Evolutionary conservation across 2,797 vertebrate species (phyloP), one percentile per base, ranked within the genome.

Genomic region (Hozukius guyotensis): DNA sequence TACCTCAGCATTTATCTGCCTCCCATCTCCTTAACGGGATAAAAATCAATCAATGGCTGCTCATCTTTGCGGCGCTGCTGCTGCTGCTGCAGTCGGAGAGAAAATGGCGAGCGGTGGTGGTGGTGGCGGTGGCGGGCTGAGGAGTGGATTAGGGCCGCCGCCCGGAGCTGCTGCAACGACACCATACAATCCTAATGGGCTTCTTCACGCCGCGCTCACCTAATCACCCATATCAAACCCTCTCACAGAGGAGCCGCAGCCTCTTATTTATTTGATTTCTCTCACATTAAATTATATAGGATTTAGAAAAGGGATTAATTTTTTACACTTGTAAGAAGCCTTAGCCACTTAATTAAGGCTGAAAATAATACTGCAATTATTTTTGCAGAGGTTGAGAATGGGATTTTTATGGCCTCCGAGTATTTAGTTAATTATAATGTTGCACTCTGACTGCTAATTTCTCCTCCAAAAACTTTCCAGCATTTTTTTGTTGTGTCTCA

Each of bases 211-310:
- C 82, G 77, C 59, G 76, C 93, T 93, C 93, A 95, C 93, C 94
- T 96, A 95, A 96, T 96, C 94, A 95, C 90, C 94, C 94, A 81
- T 95, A 94, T 96, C 93, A 94, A 94, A 94, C 90, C 88, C 91
- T 91, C 93, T 93, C 88, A 93, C 82, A 91, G 76, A 84, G 16
- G 83, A 91, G 87, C 87, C 78, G 46, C 31, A 83, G 90, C 82
- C 82, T 88, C 83, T 92, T 94, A 95, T 95, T 95, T 95, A 94
- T 95, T 94, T 94, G 88, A 95, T 94, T 95, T 94, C 90, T 89
- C 94, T 94, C 92, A 94, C 92, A 95, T 95, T 94, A 95, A 95
- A 95, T 95, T 94, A 95, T 95, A 90, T 87, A 92, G 94, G 94
- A 96, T 95, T 96, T 95, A 90, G 89, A 93, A 87, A 93, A 92